Percentiles rank a stretch among this genome's conserved stretches.
These are phyloP conservation scores for Tiliacea citrago DNA, from an alignment of 2,888 invertebrate species.

Conservation along the genomic window DNA sequence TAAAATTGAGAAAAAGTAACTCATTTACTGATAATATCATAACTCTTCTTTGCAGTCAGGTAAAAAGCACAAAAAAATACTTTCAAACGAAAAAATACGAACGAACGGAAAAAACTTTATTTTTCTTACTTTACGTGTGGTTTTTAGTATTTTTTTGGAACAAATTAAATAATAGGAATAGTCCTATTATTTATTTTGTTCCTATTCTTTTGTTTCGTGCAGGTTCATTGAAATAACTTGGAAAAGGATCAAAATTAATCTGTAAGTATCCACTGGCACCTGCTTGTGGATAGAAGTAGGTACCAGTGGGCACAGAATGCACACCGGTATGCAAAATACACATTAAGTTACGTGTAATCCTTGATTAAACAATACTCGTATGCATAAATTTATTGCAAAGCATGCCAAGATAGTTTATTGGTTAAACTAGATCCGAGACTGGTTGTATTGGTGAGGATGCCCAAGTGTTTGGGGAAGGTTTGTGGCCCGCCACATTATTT, in stretches of 20 bases:
- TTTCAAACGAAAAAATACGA: too few species aligned
- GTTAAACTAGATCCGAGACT: too few species aligned
- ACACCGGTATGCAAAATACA: conserved; percentile 1
- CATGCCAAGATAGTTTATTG: neutral
- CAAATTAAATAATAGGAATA: too few species aligned
- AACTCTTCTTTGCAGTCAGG: neutral
- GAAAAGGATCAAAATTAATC: too few species aligned
- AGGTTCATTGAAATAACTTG: neutral
- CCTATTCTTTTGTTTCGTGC: neutral
- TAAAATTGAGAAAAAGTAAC: too few species aligned
- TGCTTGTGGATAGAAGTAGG: neutral
- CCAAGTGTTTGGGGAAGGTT: too few species aligned
- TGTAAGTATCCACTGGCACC: neutral
- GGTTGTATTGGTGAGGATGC: too few species aligned
- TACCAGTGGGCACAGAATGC: neutral
- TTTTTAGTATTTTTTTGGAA: too few species aligned
- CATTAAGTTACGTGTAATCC: conserved; percentile 19
- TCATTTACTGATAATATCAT: neutral
- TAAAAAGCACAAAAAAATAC: neutral
- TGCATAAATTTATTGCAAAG: conserved; percentile 15
- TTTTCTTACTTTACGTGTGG: too few species aligned
- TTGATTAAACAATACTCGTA: conserved; percentile 33
- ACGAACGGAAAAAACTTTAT: too few species aligned
- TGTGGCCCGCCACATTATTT: too few species aligned
- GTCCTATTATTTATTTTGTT: too few species aligned